phyloP scores from a whole-genome alignment of 2,888 invertebrate species.

The Drosophila vallismaia region DNA sequence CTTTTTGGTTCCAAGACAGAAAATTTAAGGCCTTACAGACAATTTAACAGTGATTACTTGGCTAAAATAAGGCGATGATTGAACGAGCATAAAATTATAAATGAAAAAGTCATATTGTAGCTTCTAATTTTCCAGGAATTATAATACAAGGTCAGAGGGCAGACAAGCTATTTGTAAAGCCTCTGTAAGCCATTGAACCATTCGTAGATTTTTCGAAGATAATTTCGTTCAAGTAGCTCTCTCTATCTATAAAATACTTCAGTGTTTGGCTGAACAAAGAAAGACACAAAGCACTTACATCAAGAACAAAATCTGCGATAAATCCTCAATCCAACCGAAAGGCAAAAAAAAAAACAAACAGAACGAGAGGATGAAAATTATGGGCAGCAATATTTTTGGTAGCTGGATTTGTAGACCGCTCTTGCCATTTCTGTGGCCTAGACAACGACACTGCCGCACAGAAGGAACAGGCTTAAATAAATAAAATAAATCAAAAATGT shows the following conservation, averaged over 20 bases:
- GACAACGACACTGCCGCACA: conserved; percentile 49
- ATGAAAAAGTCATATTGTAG: neutral
- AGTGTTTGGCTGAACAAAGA: conserved; percentile 30
- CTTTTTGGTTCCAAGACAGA: neutral
- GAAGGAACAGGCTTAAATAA: conserved; percentile 68
- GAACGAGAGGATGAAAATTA: conserved; percentile 69
- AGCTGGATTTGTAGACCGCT: conserved; percentile 34
- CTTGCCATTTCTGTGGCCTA: conserved; percentile 46
- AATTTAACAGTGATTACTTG: conserved; percentile 26
- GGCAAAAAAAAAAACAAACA: conserved; percentile 29
- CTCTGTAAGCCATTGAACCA: conserved; percentile 17
- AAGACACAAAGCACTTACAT: conserved; percentile 61
- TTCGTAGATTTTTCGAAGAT: conserved; percentile 26
- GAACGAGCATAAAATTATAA: neutral
- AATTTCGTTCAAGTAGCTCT: conserved; percentile 41
- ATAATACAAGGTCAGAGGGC: neutral
- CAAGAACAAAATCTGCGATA: conserved; percentile 67
- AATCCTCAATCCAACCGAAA: conserved; percentile 58
- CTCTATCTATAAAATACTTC: conserved; percentile 5
- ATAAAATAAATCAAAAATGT: conserved; percentile 79
- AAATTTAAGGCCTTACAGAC: conserved; percentile 46
- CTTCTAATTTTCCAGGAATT: neutral
- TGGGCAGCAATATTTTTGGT: conserved; percentile 62
- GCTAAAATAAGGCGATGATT: conserved; percentile 16
- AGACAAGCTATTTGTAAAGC: neutral